Percentiles rank a stretch among this genome's conserved stretches.
Conservation (phyloP, 2,797 vertebrate species). For the Sebastes minor region DNA sequence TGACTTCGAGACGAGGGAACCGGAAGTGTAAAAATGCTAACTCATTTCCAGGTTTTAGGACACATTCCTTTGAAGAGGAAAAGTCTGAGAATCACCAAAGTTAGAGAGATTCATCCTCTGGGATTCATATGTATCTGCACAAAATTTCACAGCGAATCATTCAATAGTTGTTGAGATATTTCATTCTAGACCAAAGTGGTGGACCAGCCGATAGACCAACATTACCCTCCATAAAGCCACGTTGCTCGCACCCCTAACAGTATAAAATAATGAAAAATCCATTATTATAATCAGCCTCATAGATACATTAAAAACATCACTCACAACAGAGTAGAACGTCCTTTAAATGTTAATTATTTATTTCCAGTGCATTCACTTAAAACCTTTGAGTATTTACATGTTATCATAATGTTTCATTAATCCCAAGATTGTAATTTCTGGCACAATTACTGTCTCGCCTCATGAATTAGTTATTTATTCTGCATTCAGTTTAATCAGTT, state of each 20-base stretch:
- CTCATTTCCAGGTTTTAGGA: neutral
- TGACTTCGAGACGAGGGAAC: neutral
- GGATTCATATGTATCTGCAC: neutral
- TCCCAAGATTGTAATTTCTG: conserved; percentile 12
- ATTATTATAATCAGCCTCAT: neutral
- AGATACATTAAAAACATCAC: neutral
- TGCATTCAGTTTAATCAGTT: conserved; percentile 28
- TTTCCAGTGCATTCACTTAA: conserved; percentile 7
- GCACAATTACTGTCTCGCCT: conserved; percentile 12
- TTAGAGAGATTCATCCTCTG: neutral
- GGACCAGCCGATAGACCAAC: neutral
- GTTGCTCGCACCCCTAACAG: neutral
- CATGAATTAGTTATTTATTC: conserved; percentile 43
- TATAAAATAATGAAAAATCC: neutral
- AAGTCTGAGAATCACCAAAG: neutral
- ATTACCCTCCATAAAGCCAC: neutral
- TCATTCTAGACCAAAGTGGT: neutral
- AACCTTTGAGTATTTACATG: conserved; percentile 5
- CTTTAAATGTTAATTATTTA: conserved; percentile 23
- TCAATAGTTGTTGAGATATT: neutral
- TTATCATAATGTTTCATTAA: conserved; percentile 41
- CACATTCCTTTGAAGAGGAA: neutral
- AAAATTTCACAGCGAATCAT: neutral
- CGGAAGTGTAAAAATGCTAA: neutral
- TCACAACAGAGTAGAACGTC: neutral